Conservation (phyloP, 2,113 vertebrate genomes). For the Eublepharis macularius region DNA sequence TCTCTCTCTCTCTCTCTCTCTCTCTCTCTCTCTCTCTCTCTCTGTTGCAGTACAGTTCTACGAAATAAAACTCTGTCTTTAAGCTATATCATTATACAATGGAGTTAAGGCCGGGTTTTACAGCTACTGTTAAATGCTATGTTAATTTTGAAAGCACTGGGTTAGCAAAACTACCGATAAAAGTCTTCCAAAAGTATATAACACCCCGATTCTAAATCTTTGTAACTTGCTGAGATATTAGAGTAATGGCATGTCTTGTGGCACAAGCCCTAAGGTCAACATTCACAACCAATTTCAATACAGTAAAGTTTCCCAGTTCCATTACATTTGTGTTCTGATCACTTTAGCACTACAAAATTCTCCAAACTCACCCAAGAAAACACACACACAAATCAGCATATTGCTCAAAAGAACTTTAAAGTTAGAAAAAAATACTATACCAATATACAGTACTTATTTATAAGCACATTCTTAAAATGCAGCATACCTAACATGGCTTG, state of each 20-base stretch:
- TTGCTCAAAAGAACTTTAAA: neutral
- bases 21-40: neutral
- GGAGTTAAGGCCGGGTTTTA: neutral
- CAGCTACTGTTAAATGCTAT: neutral
- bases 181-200: neutral
- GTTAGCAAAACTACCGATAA: neutral
- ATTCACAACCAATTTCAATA: neutral
- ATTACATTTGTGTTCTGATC: neutral
- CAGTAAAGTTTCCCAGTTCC: neutral
- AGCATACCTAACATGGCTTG: neutral
- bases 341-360: neutral
- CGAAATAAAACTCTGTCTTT: neutral
- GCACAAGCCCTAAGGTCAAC: neutral
- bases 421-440: neutral
- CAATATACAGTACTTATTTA: neutral
- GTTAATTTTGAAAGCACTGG: fast-evolving
- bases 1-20: neutral
- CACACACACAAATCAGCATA: neutral
- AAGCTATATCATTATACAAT: neutral
- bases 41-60: neutral
- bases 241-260: neutral
- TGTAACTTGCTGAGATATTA: neutral
- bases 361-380: neutral
- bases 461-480: neutral
- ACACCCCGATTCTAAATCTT: neutral